These are phyloP conservation scores for Ptychochromis oligacanthus DNA, from an alignment of 2,113 vertebrate species.

Conservation along the genomic window DNA sequence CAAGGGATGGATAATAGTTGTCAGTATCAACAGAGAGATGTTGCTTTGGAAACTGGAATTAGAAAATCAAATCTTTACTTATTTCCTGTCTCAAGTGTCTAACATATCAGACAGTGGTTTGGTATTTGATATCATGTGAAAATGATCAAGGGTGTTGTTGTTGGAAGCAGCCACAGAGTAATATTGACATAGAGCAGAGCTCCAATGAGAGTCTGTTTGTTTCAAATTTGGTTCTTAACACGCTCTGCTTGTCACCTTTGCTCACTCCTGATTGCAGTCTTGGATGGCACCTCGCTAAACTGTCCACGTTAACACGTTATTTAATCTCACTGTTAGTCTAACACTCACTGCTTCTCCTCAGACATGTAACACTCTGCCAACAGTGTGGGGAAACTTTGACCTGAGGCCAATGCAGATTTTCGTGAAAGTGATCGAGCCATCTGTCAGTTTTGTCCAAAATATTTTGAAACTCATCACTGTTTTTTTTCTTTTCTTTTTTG, in stretches of 20 bases:
- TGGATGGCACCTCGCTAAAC: constrained; percentile 44
- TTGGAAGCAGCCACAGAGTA: constrained; percentile 9
- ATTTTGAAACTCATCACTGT: not conserved
- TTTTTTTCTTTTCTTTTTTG: not conserved
- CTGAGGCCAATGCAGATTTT: not conserved
- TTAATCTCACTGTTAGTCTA: not conserved
- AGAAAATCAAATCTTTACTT: not conserved
- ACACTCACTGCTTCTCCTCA: constrained; percentile 9
- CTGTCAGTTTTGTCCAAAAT: constrained; percentile 7
- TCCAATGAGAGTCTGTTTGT: not conserved
- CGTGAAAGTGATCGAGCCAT: not conserved
- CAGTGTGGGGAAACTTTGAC: constrained; percentile 10
- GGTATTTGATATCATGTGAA: constrained; percentile 47
- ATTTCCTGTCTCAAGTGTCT: not conserved
- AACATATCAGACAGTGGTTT: not conserved
- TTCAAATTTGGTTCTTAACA: constrained; percentile 8
- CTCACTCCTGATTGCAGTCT: constrained; percentile 29
- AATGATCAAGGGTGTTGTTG: constrained; percentile 37
- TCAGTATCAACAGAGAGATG: not conserved
- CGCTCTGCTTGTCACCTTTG: constrained; percentile 20
- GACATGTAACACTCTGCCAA: not conserved
- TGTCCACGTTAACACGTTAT: not conserved
- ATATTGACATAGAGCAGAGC: constrained; percentile 35
- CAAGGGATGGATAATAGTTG: not conserved
- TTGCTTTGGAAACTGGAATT: constrained; percentile 2